Conservation (phyloP, 2,113 vertebrate genomes). For the Donacobius atricapilla region DNA sequence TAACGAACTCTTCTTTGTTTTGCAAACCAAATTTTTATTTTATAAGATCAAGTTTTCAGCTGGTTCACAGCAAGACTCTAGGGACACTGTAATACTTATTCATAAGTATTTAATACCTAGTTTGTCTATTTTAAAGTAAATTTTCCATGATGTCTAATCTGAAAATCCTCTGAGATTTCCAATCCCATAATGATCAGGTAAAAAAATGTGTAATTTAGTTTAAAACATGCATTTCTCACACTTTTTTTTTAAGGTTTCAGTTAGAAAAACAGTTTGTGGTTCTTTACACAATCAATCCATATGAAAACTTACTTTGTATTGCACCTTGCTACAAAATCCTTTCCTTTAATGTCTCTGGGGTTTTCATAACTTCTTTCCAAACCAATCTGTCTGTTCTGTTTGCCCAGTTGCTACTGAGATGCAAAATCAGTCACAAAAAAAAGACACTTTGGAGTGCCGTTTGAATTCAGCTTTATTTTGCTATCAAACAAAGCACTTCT, state of each 20-base stretch:
- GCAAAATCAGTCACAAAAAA: not conserved
- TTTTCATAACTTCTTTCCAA: not conserved
- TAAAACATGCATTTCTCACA: not conserved
- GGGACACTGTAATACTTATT: not conserved
- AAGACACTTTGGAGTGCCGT: not conserved
- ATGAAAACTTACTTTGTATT: not conserved
- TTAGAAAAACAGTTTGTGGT: not conserved
- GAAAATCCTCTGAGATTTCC: conserved; percentile 23
- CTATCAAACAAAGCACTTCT: not conserved
- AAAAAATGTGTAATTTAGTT: conserved; percentile 21
- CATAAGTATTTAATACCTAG: conserved; percentile 34
- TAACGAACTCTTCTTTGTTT: not conserved
- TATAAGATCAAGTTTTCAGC: not conserved
- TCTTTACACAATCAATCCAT: not conserved
- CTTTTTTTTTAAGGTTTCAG: not conserved
- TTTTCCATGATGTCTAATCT: not conserved
- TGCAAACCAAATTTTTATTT: not conserved
- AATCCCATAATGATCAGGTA: conserved; percentile 35
- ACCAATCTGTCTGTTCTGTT: not conserved
- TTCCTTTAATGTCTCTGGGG: not conserved
- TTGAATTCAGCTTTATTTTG: not conserved
- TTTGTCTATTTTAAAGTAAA: conserved; percentile 35
- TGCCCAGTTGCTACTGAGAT: not conserved
- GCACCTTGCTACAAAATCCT: not conserved
- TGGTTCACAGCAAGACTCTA: not conserved